These are phyloP conservation scores for Drosophila birchii DNA, from an alignment of 2,888 invertebrate species.

Conservation along the genomic window DNA sequence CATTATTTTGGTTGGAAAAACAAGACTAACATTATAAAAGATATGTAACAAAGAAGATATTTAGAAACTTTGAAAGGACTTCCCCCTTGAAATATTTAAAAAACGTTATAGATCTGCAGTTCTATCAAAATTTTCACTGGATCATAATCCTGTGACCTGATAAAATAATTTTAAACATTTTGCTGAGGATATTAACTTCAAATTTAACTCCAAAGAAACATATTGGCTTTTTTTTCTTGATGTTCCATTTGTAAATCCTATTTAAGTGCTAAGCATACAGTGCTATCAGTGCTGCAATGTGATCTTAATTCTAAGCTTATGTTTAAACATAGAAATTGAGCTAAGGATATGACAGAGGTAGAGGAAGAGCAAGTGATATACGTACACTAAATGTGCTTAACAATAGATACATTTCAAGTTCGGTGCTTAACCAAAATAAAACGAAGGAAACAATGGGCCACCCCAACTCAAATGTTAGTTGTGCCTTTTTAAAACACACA, in stretches of 20 bases:
- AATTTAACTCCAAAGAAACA: neutral
- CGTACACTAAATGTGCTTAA: conserved; percentile 69
- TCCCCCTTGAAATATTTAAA: no score
- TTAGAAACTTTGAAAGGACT: no score
- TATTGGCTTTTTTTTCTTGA: neutral
- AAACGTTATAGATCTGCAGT: no score
- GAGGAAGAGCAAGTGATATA: conserved; percentile 24
- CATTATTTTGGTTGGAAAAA: neutral
- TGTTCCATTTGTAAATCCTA: neutral
- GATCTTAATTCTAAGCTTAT: conserved; percentile 42
- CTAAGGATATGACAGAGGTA: conserved; percentile 6
- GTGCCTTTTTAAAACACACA: conserved; percentile 34
- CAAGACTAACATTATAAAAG: neutral
- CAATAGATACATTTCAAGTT: conserved; percentile 63
- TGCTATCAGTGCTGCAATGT: conserved; percentile 37
- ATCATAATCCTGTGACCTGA: no score
- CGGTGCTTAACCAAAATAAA: conserved; percentile 66
- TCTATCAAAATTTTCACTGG: no score
- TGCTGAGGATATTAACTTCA: neutral
- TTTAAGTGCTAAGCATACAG: conserved; percentile 22
- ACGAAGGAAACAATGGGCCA: conserved; percentile 50
- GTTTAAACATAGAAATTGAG: conserved; percentile 15
- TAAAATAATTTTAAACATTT: neutral
- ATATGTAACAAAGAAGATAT: no score
- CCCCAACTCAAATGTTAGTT: conserved; percentile 44